A percentile compares a stretch with the other conserved stretches of the same genome.
These are phyloP conservation scores for Alexandromys fortis DNA, from an alignment of 2,113 vertebrate species.

Conservation along the genomic window DNA sequence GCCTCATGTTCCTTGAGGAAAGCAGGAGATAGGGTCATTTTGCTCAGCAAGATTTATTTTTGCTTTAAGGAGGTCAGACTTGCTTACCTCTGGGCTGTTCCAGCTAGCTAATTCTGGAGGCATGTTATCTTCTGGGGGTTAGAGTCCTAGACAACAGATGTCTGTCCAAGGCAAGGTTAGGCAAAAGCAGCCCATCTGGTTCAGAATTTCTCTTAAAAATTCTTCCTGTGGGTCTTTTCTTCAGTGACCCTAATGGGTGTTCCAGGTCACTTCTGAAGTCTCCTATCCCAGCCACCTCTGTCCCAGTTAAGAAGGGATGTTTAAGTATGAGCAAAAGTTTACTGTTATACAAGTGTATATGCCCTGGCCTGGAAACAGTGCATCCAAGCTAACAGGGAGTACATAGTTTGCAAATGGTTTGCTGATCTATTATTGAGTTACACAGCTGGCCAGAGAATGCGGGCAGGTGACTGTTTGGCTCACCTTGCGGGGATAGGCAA, in stretches of 20 bases:
- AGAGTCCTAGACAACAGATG: neutral
- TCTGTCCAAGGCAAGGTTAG: neutral
- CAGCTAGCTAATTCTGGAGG: slow-evolving; percentile 8
- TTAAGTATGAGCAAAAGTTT: slow-evolving; percentile 21
- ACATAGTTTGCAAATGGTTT: neutral
- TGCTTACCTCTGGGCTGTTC: slow-evolving; percentile 18
- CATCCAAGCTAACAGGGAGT: neutral
- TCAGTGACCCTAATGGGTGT: neutral
- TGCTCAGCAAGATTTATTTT: slow-evolving; percentile 67
- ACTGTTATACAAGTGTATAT: slow-evolving; percentile 13
- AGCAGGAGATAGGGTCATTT: slow-evolving; percentile 47
- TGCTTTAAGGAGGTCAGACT: slow-evolving; percentile 45
- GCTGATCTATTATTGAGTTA: neutral
- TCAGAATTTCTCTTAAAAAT: slow-evolving; percentile 37
- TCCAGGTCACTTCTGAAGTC: neutral
- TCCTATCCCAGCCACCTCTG: neutral
- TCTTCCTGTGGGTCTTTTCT: slow-evolving; percentile 21
- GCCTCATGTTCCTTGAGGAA: slow-evolving; percentile 59
- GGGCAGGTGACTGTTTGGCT: neutral
- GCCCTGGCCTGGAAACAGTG: neutral
- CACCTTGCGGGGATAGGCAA: neutral
- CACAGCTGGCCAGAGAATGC: neutral
- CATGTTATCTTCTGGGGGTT: neutral
- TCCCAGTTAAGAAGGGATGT: neutral
- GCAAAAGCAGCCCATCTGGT: neutral